Evolutionary conservation across 2,797 vertebrate genomes (phyloP).

Genomic region (Bradypodion pumilum): DNA sequence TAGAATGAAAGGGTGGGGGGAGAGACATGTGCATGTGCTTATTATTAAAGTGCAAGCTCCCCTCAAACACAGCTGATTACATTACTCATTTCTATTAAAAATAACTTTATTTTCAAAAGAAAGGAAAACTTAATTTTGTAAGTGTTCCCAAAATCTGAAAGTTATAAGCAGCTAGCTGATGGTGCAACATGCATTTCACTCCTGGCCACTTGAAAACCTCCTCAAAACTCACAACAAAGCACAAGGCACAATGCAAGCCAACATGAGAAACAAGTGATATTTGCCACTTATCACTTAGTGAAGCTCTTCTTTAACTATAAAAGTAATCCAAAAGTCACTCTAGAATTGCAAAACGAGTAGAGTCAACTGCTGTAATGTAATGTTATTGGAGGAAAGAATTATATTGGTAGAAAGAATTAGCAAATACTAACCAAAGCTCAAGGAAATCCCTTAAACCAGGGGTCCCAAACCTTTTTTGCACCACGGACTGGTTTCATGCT

Average conservation of each 20-base stretch:
- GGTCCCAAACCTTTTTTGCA: no score
- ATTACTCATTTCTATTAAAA: background rate
- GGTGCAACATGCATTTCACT: background rate
- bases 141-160: background rate
- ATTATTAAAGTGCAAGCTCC: no score
- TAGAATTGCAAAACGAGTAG: background rate
- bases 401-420: background rate
- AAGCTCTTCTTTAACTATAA: background rate
- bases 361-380: background rate
- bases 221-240: background rate
- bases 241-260: background rate
- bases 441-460: background rate
- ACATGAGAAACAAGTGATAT: background rate
- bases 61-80: background rate
- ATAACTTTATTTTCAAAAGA: no score
- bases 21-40: background rate
- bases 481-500: no score
- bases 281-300: background rate
- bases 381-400: background rate
- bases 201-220: background rate
- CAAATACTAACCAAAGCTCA: background rate
- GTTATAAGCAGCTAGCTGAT: background rate
- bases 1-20: conserved; percentile 53
- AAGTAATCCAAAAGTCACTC: background rate
- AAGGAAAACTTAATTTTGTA: no score